phyloP scores from a whole-genome alignment of 2,113 vertebrate species.

The Solea senegalensis region DNA sequence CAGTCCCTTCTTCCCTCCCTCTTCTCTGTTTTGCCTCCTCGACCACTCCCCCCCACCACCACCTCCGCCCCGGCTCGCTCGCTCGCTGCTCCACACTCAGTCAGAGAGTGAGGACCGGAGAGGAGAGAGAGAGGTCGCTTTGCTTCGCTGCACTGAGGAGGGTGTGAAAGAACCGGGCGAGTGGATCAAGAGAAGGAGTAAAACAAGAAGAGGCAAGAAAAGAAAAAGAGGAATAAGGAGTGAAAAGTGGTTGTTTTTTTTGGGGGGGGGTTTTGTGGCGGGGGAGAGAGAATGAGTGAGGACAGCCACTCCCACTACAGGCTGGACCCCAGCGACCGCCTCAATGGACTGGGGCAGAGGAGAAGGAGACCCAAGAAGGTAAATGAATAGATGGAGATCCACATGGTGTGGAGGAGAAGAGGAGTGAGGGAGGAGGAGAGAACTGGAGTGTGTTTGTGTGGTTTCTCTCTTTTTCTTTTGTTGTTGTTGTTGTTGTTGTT shows the following conservation, averaged over 20 bases:
- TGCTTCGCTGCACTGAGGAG: slow-evolving; percentile 19
- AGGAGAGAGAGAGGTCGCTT: slow-evolving; percentile 60
- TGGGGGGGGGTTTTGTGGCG: too few relatives aligned
- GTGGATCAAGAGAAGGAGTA: slow-evolving; percentile 9
- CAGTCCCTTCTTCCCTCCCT: slow-evolving; percentile 9
- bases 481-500: not conserved
- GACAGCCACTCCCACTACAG: slow-evolving; percentile 85
- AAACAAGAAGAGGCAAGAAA: not conserved
- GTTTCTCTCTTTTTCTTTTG: not conserved
- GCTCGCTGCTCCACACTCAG: slow-evolving; percentile 23
- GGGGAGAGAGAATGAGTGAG: slow-evolving; percentile 73
- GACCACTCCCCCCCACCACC: slow-evolving; percentile 41
- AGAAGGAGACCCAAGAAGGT: slow-evolving; percentile 95
- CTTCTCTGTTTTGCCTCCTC: slow-evolving; percentile 12
- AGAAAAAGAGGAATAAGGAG: slow-evolving; percentile 20
- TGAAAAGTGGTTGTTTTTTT: not conserved
- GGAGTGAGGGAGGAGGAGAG: not conserved
- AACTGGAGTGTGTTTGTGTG: not conserved
- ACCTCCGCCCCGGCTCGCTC: slow-evolving; percentile 9
- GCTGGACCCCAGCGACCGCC: slow-evolving; percentile 89
- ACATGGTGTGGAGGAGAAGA: slow-evolving; percentile 25
- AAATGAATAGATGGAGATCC: slow-evolving; percentile 59
- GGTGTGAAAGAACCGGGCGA: not conserved
- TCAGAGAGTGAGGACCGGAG: slow-evolving; percentile 52
- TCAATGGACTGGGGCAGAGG: slow-evolving; percentile 86